Conservation (phyloP, 2,113 vertebrate species). For the Telmatochromis sp. region DNA sequence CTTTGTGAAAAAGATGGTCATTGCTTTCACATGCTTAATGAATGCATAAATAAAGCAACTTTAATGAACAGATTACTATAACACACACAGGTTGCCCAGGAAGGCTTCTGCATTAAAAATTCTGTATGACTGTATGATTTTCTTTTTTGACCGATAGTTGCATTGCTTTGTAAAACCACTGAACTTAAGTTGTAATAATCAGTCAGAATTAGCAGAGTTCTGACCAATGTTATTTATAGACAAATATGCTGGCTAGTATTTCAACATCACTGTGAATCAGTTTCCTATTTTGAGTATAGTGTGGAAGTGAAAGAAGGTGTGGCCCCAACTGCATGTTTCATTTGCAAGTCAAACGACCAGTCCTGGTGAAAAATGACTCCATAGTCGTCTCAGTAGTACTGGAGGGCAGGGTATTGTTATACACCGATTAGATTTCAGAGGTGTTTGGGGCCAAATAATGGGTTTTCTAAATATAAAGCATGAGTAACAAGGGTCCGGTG, state of each 20-base stretch:
- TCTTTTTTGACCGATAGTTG: neutral
- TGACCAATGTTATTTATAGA: neutral
- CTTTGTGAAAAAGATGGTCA: slow-evolving; percentile 11
- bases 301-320: neutral
- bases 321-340: neutral
- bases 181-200: neutral
- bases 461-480: neutral
- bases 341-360: neutral
- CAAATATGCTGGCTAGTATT: neutral
- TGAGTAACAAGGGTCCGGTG: neutral
- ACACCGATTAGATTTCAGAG: neutral
- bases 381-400: neutral
- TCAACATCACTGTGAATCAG: neutral
- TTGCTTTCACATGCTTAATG: neutral
- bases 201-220: neutral
- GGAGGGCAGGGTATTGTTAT: neutral
- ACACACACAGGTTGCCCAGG: neutral
- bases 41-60: neutral
- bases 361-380: neutral
- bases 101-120: neutral
- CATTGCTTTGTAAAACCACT: neutral
- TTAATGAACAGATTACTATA: neutral
- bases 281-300: neutral
- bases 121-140: neutral
- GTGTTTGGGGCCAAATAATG: neutral